Evolutionary conservation across 2,113 vertebrate genomes (phyloP), one percentile per base, ranked within the genome.

Genomic region (Bombycilla garrulus): DNA sequence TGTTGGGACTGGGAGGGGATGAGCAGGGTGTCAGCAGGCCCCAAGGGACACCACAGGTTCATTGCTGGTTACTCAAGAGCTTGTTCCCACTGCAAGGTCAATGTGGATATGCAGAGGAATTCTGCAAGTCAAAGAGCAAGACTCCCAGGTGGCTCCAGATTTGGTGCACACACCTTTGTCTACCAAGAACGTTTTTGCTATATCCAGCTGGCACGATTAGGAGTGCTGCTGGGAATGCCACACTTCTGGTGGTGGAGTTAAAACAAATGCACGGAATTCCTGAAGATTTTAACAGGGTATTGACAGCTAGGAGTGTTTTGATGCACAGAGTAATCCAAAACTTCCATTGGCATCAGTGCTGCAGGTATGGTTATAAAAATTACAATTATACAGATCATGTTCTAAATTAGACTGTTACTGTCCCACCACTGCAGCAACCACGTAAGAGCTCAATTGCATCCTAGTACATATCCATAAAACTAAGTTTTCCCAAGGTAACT

Each of bases 81-180:
- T 26, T 2, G 0, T 10, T 57, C 38, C 24, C 48, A 2, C 1
- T 67, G 23, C 29, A 42, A 69, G 11, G 26, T 8, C 76, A 25
- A 2, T 0, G 1, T 1, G 42, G 50, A n/a, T 3, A 19, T 5
- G 3, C 1, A 45, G 24, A 36, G 33, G 35, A 50, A 47, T 23
- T 60, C 81, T 81, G 47, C 73, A 74, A 25, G 21, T 61, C 70
- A 31, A 29, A 50, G 9, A 81, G 25, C 15, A 47, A 58, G 54
- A n/a, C 0, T 3, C 12, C 14, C 0, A 6, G 12, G 26, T 3
- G 19, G 65, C 29, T 81, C 44, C 28, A 78, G 44, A 19, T 67
- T 25, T 1, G 2, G 38, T 24, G 56, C 35, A 28, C 5, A 15
- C 26, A 24, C 10, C 19, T 40, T 4, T 6, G 12, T 4, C 35